Percentiles rank a stretch among this genome's conserved stretches.
Conservation (phyloP, 2,888 invertebrate species). For the Tenthredo notha region DNA sequence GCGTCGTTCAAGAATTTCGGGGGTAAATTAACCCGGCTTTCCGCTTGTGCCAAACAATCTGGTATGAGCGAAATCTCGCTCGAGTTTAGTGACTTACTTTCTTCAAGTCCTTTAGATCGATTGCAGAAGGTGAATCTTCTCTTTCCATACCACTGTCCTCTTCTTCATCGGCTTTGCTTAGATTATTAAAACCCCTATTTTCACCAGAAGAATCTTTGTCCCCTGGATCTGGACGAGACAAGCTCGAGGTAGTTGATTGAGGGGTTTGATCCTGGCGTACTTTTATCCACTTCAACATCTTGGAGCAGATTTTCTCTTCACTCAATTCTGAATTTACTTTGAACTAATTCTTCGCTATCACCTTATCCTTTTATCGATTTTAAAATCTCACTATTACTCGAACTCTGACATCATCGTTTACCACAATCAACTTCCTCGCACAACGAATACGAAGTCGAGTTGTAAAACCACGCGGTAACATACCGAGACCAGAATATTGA, state of each 20-base stretch:
- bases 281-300: constrained; percentile 77
- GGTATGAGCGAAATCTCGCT: background rate
- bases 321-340: background rate
- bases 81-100: constrained; percentile 68
- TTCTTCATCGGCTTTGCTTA: constrained; percentile 71
- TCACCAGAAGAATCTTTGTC: background rate
- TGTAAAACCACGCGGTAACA: constrained; percentile 10
- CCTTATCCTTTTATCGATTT: background rate
- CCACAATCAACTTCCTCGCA: constrained; percentile 14
- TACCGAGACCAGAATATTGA: background rate
- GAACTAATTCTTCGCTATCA: background rate
- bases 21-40: background rate
- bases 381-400: background rate
- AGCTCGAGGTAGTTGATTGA: constrained; percentile 62
- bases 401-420: background rate
- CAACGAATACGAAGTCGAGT: background rate
- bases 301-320: background rate
- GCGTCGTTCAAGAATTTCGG: background rate
- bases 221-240: constrained; percentile 56
- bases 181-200: constrained; percentile 29
- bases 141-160: constrained; percentile 75
- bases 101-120: constrained; percentile 72
- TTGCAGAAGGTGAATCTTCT: constrained; percentile 71
- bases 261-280: constrained; percentile 72
- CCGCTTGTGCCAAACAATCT: constrained; percentile 7